These are phyloP conservation scores for Alethe castanea DNA, from an alignment of 2,113 vertebrate species.

Conservation along the genomic window DNA sequence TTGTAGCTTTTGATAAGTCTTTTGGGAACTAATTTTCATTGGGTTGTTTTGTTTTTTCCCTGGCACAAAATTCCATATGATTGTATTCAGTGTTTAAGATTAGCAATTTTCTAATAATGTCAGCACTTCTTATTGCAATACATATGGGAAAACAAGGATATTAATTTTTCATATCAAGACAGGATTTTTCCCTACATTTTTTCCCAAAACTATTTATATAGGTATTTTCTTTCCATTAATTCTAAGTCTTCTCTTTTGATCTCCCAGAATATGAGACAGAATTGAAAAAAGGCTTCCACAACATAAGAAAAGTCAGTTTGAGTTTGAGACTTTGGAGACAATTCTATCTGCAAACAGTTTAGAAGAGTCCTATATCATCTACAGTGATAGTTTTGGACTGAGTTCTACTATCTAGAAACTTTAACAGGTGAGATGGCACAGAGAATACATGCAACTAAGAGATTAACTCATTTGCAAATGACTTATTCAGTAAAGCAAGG, in stretches of 20 bases:
- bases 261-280: neutral
- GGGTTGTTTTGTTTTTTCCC: neutral
- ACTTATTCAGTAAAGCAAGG: slow-evolving; percentile 5
- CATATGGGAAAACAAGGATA: neutral
- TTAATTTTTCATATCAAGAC: neutral
- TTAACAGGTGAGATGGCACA: neutral
- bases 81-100: neutral
- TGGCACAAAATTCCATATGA: neutral
- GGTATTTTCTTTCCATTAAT: neutral
- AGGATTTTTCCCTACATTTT: neutral
- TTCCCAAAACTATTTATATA: neutral
- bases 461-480: slow-evolving; percentile 12
- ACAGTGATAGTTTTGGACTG: neutral
- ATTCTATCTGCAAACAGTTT: neutral
- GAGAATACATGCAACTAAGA: neutral
- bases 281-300: neutral
- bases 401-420: neutral
- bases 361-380: neutral
- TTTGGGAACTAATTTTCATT: neutral
- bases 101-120: neutral
- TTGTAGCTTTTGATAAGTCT: neutral
- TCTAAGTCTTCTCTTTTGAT: neutral
- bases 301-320: neutral
- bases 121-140: neutral
- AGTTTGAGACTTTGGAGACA: neutral